Percentiles rank a stretch among this genome's conserved stretches.
Conservation (phyloP, 2,797 vertebrate species). For the Onychomys leucogaster region DNA sequence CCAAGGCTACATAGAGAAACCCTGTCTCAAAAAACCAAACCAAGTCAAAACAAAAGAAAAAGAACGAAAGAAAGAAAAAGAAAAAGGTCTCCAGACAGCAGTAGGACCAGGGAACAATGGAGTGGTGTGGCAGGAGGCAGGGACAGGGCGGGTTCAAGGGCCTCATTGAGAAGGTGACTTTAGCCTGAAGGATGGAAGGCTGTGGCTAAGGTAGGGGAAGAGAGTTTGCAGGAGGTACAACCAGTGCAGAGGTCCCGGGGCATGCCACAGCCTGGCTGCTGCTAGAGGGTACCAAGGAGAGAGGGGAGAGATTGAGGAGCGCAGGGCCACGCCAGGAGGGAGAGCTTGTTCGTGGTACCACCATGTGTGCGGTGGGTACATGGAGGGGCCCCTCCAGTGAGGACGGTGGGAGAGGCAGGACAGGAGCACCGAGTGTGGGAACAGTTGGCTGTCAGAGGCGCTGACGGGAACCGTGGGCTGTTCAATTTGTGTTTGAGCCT, state of each 20-base stretch:
- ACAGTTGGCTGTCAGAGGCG: conserved; percentile 26
- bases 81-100: not conserved
- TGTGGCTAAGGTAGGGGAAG: not conserved
- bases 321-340: not conserved
- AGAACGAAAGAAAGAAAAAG: too few relatives aligned
- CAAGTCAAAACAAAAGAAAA: not conserved
- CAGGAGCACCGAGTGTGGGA: conserved; percentile 35
- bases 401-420: not conserved
- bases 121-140: not conserved
- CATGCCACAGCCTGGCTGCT: not conserved
- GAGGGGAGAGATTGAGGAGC: not conserved
- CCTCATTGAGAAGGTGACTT: not conserved
- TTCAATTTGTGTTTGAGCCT: conserved; percentile 77
- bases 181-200: not conserved
- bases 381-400: not conserved
- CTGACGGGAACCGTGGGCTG: conserved; percentile 74
- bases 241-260: conserved; percentile 65
- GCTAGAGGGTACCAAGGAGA: not conserved
- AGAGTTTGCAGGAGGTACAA: not conserved
- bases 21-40: not conserved
- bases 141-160: too few relatives aligned
- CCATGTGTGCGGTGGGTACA: not conserved
- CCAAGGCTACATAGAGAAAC: not conserved
- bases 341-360: not conserved
- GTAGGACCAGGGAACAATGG: not conserved